Percentiles rank a stretch among this genome's conserved stretches.
These are phyloP conservation scores for Harlomillsia oculata DNA, from an alignment of 1,140 invertebrate species.

Conservation along the genomic window DNA sequence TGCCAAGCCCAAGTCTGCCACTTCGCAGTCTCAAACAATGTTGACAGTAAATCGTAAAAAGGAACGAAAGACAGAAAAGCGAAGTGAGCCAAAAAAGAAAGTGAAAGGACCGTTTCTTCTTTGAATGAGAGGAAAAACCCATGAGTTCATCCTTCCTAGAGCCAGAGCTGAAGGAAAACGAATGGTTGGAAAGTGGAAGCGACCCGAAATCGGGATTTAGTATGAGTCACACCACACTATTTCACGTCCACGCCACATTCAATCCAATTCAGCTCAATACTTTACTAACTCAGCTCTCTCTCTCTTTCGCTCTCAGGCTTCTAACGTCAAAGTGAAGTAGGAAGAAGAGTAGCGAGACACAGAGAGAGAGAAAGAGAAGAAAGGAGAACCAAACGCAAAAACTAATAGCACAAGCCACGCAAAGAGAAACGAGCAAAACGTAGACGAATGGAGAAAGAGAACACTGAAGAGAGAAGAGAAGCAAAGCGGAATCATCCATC, in stretches of 20 bases:
- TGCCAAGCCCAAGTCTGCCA: too few species aligned
- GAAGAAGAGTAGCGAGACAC: background rate
- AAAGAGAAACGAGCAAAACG: background rate
- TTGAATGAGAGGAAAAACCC: too few species aligned
- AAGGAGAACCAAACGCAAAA: background rate
- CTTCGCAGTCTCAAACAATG: background rate
- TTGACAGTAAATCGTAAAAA: background rate
- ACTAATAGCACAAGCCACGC: background rate
- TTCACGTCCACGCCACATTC: constrained; percentile 13
- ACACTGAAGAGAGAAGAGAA: constrained; percentile 1
- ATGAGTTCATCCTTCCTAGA: too few species aligned
- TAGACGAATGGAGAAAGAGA: background rate
- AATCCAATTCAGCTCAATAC: background rate
- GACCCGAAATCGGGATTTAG: constrained; percentile 15
- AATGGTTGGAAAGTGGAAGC: constrained; percentile 1
- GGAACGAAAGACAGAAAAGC: constrained; percentile 1
- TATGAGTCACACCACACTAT: constrained; percentile 14
- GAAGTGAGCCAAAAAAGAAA: background rate
- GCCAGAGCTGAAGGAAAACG: constrained; percentile 1
- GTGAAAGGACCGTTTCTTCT: background rate
- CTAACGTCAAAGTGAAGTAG: too few species aligned
- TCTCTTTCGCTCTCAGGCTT: background rate
- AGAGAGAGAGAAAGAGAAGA: background rate
- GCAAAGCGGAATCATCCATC: constrained; percentile 12
- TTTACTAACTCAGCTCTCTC: background rate